A percentile compares a stretch with the other conserved stretches of the same genome.
Conservation (phyloP, 2,797 vertebrate species). For the Peromyscus attwateri region DNA sequence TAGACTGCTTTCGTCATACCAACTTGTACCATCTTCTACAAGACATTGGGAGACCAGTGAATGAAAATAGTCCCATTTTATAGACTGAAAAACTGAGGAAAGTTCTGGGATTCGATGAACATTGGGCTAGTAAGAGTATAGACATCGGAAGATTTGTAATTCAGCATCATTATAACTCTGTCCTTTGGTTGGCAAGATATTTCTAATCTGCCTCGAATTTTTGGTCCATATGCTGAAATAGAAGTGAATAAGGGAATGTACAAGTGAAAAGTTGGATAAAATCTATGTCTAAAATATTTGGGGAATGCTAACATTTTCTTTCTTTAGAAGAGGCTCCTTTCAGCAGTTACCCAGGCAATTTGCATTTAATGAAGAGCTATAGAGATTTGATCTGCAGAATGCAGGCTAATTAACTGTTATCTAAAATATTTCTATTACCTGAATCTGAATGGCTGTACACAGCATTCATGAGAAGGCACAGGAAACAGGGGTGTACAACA, state of each 20-base stretch:
- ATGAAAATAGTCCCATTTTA: constrained; percentile 58
- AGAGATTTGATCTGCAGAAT: constrained; percentile 75
- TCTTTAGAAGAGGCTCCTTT: constrained; percentile 62
- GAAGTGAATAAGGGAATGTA: neutral
- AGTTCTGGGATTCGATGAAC: neutral
- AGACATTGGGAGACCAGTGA: constrained; percentile 1
- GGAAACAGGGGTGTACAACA: constrained; percentile 65
- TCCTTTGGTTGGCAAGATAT: neutral
- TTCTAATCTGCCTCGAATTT: neutral
- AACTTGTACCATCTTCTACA: neutral
- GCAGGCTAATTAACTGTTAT: constrained; percentile 86
- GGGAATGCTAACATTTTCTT: constrained; percentile 55
- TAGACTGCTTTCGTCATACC: constrained; percentile 13
- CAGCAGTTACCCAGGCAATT: constrained; percentile 68
- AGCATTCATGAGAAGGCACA: constrained; percentile 77
- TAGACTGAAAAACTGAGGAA: constrained; percentile 55
- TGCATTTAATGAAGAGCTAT: constrained; percentile 56
- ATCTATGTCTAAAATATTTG: constrained; percentile 59
- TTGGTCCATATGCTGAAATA: constrained; percentile 31
- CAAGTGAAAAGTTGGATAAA: constrained; percentile 57
- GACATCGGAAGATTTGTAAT: neutral
- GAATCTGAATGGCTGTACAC: constrained; percentile 76
- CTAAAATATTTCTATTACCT: constrained; percentile 79
- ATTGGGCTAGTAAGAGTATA: neutral
- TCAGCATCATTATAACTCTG: constrained; percentile 32